Evolutionary conservation across 2,888 invertebrate species (phyloP).

Genomic region (Strigamia transsilvanica): DNA sequence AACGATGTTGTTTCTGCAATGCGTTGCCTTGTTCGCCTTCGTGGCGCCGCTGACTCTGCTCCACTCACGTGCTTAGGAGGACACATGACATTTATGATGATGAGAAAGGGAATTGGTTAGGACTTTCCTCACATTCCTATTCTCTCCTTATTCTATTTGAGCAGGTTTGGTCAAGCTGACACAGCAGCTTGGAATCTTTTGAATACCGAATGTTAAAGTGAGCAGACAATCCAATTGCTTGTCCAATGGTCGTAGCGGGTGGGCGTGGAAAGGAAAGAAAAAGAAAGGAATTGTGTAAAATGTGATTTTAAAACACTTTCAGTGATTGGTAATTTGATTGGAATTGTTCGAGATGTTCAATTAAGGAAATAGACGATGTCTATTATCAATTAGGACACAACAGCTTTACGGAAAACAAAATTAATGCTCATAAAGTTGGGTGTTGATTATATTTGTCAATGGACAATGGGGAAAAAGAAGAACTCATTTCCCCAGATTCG

Average conservation of each 20-base stretch:
- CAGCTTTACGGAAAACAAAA: not conserved
- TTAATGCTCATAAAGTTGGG: slow-evolving; percentile 27
- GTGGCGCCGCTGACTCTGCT: slow-evolving; percentile 33
- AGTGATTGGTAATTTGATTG: not conserved
- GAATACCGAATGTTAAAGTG: slow-evolving; percentile 24
- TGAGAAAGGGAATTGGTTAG: slow-evolving; percentile 39
- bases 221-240: not conserved
- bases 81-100: slow-evolving; percentile 31
- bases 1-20: slow-evolving; percentile 27
- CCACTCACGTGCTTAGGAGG: not conserved
- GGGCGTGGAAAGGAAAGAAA: too few species aligned
- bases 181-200: slow-evolving; percentile 7
- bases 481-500: not conserved
- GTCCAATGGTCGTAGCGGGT: not conserved
- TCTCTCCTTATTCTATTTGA: not conserved
- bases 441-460: slow-evolving; percentile 5
- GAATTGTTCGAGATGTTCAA: not conserved
- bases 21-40: slow-evolving; percentile 27
- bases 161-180: slow-evolving; percentile 1
- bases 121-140: not conserved
- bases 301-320: not conserved
- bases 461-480: not conserved
- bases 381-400: not conserved
- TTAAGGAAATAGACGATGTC: not conserved
- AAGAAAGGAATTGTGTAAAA: not conserved